Evolutionary conservation across 1,140 invertebrate genomes (phyloP).

Genomic region (Ceratitis capitata): DNA sequence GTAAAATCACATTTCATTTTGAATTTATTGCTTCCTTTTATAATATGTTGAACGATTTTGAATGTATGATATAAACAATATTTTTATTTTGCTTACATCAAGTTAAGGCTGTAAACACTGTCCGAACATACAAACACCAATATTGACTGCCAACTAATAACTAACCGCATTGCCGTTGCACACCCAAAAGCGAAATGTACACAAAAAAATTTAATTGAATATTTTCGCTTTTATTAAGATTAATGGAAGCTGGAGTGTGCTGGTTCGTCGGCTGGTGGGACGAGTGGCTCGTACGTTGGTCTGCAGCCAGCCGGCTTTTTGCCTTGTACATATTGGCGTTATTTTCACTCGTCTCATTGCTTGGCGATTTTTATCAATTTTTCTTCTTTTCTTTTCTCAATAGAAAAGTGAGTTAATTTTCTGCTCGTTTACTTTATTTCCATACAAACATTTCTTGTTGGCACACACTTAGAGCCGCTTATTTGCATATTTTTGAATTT

Average conservation of each 20-base stretch:
- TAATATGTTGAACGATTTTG: too few species aligned
- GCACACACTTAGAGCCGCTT: neutral
- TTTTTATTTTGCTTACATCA: neutral
- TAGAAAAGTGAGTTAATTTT: constrained; percentile 26
- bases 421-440: constrained; percentile 13
- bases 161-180: neutral
- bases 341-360: constrained; percentile 4
- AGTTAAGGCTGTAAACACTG: neutral
- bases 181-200: constrained; percentile 23
- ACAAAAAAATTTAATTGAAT: constrained; percentile 29
- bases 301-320: neutral
- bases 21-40: too few species aligned
- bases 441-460: neutral
- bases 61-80: too few species aligned
- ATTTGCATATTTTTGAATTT: neutral
- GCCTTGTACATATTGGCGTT: neutral
- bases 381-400: neutral
- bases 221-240: constrained; percentile 37
- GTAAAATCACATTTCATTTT: too few species aligned
- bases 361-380: neutral
- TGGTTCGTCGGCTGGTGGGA: neutral
- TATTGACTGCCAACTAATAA: neutral
- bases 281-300: too few species aligned
- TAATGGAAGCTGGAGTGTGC: neutral
- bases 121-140: neutral